Percentiles rank a stretch among this genome's conserved stretches.
phyloP scores from a whole-genome alignment of 2,797 vertebrate species.

The Hylomyscus alleni region DNA sequence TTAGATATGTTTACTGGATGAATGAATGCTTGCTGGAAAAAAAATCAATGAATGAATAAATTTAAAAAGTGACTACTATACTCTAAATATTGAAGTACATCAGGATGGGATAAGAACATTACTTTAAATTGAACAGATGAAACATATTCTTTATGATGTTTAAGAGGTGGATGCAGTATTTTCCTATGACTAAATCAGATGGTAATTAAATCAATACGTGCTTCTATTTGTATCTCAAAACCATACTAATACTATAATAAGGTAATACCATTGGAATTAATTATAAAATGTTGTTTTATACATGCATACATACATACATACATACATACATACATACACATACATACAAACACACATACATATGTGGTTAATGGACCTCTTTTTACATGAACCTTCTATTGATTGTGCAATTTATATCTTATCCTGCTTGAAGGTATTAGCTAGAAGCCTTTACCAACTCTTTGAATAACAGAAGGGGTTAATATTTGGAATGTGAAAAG shows the following conservation, averaged over 20 bases:
- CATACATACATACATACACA: no score
- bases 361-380: neutral
- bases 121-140: neutral
- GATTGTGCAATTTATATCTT: neutral
- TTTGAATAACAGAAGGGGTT: neutral
- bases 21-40: conserved; percentile 67
- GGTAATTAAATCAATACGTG: neutral
- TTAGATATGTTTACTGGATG: conserved; percentile 60
- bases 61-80: conserved; percentile 12
- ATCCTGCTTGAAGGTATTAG: neutral
- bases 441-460: neutral
- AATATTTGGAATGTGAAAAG: neutral
- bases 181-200: neutral
- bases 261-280: neutral
- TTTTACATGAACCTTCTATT: neutral
- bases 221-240: neutral
- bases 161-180: neutral
- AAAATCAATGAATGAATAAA: conserved; percentile 61
- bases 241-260: neutral
- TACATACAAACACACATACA: no score
- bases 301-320: no score
- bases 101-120: neutral
- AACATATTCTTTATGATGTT: neutral
- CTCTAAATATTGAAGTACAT: conserved; percentile 48
- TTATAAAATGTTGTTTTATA: neutral